Evolutionary conservation across 2,797 vertebrate species (phyloP).

Genomic region (Ptychobarbus kaznakovi): DNA sequence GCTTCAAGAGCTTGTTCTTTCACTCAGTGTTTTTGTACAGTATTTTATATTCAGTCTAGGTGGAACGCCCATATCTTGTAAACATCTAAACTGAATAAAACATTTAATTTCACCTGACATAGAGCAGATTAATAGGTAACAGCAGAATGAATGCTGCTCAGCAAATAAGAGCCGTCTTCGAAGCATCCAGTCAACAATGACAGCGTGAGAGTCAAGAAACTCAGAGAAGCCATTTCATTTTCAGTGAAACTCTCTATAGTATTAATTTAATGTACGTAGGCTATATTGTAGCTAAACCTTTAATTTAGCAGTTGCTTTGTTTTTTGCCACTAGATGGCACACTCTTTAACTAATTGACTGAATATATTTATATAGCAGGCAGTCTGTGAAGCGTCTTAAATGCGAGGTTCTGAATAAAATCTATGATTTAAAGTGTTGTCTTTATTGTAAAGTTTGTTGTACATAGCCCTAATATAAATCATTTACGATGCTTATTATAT

Average conservation of each 20-base stretch:
- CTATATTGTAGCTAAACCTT: neutral
- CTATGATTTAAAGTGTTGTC: neutral
- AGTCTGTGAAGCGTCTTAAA: neutral
- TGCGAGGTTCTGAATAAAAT: neutral
- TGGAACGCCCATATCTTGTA: neutral
- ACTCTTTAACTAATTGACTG: slow-evolving; percentile 22
- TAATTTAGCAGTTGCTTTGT: neutral
- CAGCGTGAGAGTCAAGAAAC: neutral
- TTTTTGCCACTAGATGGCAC: slow-evolving; percentile 55
- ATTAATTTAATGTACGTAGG: neutral
- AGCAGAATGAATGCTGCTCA: slow-evolving; percentile 7
- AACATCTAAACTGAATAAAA: neutral
- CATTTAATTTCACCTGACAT: neutral
- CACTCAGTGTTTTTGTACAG: neutral
- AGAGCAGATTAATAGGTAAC: neutral
- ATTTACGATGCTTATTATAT: neutral
- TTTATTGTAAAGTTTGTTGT: neutral
- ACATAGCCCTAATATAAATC: neutral
- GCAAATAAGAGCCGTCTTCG: neutral
- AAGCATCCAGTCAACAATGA: neutral
- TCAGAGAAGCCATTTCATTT: neutral
- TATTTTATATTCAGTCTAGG: neutral
- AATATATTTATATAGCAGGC: slow-evolving; percentile 20
- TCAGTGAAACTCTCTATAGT: neutral
- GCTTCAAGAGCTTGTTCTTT: neutral